phyloP scores from a whole-genome alignment of 2,113 vertebrate species.

The Brachyistius frenatus region DNA sequence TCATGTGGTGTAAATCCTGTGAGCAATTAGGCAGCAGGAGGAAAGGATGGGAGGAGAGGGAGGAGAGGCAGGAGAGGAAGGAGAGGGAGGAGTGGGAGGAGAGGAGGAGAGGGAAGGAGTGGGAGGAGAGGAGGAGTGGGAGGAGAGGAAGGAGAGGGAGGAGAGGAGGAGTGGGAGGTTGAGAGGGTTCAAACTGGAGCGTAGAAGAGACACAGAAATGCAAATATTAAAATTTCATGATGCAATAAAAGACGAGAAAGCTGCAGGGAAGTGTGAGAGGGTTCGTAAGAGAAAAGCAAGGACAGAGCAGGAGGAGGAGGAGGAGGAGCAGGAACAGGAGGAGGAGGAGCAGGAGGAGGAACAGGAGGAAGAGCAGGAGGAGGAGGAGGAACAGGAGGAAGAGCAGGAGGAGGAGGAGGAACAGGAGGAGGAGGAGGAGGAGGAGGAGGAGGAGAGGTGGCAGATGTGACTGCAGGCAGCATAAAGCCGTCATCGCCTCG shows the following conservation, averaged over 20 bases:
- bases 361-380: too few species aligned
- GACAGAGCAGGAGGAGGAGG: background rate
- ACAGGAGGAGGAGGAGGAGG: background rate
- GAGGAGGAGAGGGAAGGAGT: conserved; percentile 1
- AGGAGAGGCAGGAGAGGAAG: too few species aligned
- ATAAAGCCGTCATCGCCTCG: too few species aligned
- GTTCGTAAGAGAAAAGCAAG: background rate
- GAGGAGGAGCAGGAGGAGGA: too few species aligned
- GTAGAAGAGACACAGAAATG: background rate
- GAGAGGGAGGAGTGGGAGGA: background rate
- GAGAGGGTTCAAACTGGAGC: background rate
- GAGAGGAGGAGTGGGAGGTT: background rate
- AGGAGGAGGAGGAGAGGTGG: background rate
- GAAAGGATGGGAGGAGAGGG: background rate
- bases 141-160: background rate
- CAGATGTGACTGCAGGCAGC: background rate
- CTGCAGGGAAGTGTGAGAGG: background rate
- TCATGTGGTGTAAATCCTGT: conserved; percentile 2
- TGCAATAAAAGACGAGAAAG: too few species aligned
- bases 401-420: too few species aligned
- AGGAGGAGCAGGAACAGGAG: background rate
- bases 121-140: background rate
- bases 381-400: too few species aligned
- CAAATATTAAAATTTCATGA: background rate
- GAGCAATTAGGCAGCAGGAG: background rate